These are phyloP conservation scores for Melanophora roralis DNA, from an alignment of 2,888 invertebrate species.

Conservation along the genomic window DNA sequence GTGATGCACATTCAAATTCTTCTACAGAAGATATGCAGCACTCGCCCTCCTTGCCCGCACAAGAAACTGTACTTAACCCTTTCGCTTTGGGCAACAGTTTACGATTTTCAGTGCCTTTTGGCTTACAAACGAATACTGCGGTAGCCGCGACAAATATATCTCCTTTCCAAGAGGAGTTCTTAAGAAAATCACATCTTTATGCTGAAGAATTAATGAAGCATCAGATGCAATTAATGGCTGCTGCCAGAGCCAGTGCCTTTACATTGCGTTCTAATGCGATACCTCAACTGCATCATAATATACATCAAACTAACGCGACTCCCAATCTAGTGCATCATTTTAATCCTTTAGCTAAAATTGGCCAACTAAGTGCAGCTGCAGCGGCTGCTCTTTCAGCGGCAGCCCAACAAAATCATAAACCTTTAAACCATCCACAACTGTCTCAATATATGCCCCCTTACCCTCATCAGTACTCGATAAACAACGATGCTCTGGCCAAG, in stretches of 20 bases:
- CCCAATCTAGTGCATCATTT: conserved; percentile 79
- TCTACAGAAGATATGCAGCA: conserved; percentile 60
- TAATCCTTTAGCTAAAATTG: conserved; percentile 83
- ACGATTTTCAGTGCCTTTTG: conserved; percentile 67
- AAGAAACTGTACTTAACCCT: conserved; percentile 60
- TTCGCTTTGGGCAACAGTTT: conserved; percentile 67
- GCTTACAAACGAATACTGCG: conserved; percentile 45
- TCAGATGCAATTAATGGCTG: conserved; percentile 77
- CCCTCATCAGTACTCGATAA: conserved; percentile 41
- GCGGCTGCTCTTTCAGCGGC: conserved; percentile 68
- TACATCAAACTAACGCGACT: conserved; percentile 1
- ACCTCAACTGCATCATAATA: conserved; percentile 11
- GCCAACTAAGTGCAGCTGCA: conserved; percentile 72
- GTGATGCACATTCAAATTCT: conserved; percentile 63
- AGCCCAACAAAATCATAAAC: conserved; percentile 56
- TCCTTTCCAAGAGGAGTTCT: conserved; percentile 76
- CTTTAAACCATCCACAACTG: conserved; percentile 56
- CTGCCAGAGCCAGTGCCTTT: conserved; percentile 75
- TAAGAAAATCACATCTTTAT: conserved; percentile 76
- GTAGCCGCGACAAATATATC: conserved; percentile 62
- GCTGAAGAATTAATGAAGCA: conserved; percentile 77
- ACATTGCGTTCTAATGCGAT: conserved; percentile 65
- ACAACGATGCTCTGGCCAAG: conserved; percentile 70
- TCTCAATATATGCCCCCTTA: conserved; percentile 41
- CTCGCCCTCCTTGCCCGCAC: conserved; percentile 31